Conservation (phyloP, 1,140 invertebrate genomes). For the Coenobita brevimanus region DNA sequence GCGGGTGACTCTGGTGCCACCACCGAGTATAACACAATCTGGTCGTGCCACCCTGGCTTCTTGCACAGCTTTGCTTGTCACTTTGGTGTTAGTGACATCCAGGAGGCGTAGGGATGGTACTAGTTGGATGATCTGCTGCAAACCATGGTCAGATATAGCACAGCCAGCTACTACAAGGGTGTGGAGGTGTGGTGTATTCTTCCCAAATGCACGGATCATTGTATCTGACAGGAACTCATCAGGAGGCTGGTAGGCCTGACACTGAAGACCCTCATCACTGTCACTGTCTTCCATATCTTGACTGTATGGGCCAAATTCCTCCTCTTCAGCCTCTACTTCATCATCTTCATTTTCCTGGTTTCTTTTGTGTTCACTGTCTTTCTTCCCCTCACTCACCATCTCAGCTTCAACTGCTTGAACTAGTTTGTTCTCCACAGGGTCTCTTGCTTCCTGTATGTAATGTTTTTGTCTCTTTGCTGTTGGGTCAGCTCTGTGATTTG, state of each 20-base stretch:
- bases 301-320: background rate
- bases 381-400: background rate
- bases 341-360: constrained; percentile 1
- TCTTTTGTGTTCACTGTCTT: constrained; percentile 7
- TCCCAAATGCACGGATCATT: constrained; percentile 45
- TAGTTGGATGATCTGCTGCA: constrained; percentile 50
- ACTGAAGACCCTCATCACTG: background rate
- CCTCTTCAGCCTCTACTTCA: constrained; percentile 11
- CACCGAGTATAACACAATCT: constrained; percentile 50
- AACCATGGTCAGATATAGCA: constrained; percentile 62
- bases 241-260: constrained; percentile 30
- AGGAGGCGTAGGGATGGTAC: constrained; percentile 38
- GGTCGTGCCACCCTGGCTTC: constrained; percentile 49
- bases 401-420: background rate
- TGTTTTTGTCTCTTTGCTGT: constrained; percentile 16
- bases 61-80: constrained; percentile 40
- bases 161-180: constrained; percentile 62
- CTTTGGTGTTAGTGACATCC: constrained; percentile 53
- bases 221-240: constrained; percentile 60
- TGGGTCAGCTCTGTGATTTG: background rate
- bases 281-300: background rate
- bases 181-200: constrained; percentile 49
- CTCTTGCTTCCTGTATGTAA: background rate
- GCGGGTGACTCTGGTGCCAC: constrained; percentile 32
- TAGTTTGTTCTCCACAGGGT: background rate